Base-by-base conservation (phyloP, 2,797 vertebrate genomes). In the Tokudaia tokunoshimensis region DNA sequence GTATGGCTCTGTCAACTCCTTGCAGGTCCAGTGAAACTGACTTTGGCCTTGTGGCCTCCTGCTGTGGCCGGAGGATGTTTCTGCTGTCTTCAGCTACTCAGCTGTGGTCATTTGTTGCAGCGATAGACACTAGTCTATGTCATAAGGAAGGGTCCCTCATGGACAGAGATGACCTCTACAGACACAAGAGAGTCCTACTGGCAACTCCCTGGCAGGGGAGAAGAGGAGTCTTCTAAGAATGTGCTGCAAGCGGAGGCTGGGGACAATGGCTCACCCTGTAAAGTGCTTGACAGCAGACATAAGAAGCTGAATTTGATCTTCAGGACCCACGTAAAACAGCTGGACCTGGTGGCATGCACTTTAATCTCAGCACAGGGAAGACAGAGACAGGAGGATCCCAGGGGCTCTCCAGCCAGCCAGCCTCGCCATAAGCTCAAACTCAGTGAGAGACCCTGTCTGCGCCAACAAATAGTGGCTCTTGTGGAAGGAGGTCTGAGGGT, bases 1-100 rank as follows among this genome's bases (percentile, higher is more conserved):
- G 22, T 1, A 0, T 0, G 7, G 47, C 41, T 34, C 17, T 2
- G 0, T n/a, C 13, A 19, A 8, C 1, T 0, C 57, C 80, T 26
- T 0, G 11, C 19, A 52, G 1, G 44, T 61, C 52, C 9, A 0
- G 3, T 8, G 50, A 57, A 4, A 2, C 65, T 55, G 50, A 2
- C 75, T 50, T 59, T 34, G 6, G 63, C 13, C 82, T 10, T 52
- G 29, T 14, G 55, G 70, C 10, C 2, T 44, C 61, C 61, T 26
- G 14, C 85, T 29, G 41, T 57, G 70, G 44, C 29, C 26, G 3
- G 78, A 17, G 63, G 0, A 12, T 0, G 15, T 34, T 20, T 44
- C 4, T 1, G 4, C 34, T 2, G 1, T 17, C 29, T 22, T n/a
- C 47, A n/a, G 75, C 52, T 22, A 14, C 59, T 50, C 31, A 6